These are phyloP conservation scores for Tiaroga cobitis DNA, from an alignment of 2,797 vertebrate species.

Conservation along the genomic window DNA sequence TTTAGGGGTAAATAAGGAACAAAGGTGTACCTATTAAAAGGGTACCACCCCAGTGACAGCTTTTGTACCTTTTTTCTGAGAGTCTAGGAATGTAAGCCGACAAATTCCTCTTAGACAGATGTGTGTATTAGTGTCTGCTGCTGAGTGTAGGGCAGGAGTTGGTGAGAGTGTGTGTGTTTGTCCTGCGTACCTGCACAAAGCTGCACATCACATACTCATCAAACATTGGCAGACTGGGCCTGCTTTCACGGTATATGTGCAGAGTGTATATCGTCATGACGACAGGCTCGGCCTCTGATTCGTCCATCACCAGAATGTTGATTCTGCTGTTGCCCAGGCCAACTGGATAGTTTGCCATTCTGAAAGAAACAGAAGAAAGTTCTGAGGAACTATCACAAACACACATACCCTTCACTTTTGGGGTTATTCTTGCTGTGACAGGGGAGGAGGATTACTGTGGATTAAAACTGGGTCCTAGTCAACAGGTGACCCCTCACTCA, in stretches of 20 bases:
- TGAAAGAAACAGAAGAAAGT: constrained; percentile 63
- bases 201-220: constrained; percentile 89
- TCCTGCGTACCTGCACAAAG: constrained; percentile 85
- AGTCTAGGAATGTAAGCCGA: constrained; percentile 62
- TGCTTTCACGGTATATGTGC: constrained; percentile 86
- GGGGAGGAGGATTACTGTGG: constrained; percentile 32
- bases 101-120: constrained; percentile 41
- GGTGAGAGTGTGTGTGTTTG: background rate
- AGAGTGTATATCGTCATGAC: constrained; percentile 86
- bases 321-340: constrained; percentile 89
- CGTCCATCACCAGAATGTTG: constrained; percentile 81
- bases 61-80: background rate
- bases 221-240: constrained; percentile 91
- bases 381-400: constrained; percentile 52
- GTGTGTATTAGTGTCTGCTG: constrained; percentile 21
- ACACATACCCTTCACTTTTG: constrained; percentile 15
- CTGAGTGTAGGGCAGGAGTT: constrained; percentile 27
- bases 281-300: constrained; percentile 66
- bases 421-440: constrained; percentile 1
- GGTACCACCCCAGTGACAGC: background rate
- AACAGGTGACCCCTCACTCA: constrained; percentile 38
- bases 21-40: background rate
- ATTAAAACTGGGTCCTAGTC: constrained; percentile 38
- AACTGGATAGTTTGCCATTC: constrained; percentile 85
- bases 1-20: background rate